Base-by-base conservation (phyloP, 2,888 invertebrate genomes). In the Trichacis sp. region DNA sequence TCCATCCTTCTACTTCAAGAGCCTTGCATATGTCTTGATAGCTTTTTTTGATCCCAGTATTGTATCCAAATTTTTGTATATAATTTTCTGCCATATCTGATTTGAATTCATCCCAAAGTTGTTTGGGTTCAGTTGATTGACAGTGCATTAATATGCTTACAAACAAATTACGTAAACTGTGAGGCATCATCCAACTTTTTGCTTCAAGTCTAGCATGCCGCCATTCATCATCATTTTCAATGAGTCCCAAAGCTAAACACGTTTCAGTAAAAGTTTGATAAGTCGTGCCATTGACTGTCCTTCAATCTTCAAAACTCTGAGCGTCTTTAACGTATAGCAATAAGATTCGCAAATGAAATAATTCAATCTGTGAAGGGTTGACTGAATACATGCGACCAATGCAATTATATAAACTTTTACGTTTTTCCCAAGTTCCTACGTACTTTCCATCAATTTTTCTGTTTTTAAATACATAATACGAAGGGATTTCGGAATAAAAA, bases 131-230 rank as follows among this genome's bases (percentile, higher is more conserved):
- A 8, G 54, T 15, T 11, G 69, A 68, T 6, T 54, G 30, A 52
- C 71, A 71, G 48, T 70, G 76, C 20, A 70, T 64, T 45, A 74
- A 64, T 46, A 82, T 75, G 45, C 68, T 51, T 6, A 75, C 73
- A 67, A 80, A 81, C 4, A 79, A 53, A 12, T 65, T 46, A 55
- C 82, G 54, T 38, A 84, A 60, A 57, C 72, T 63, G 38, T 64
- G 33, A 47, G 57, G 48, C 57, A 63, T 57, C 53, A 57, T 57
- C 43, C 30, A 57, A 33, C 43, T 12, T 48, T 19, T 53, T 19
- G 52, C 57, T 49, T 63, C 57, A 30, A 43, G 20, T 33, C 57
- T 52, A 12, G 53, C 52, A 42, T 47, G 29, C 14, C 18, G 33
- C 57, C 53, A 63, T 46, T 68, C 67, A 50, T 60, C 53, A 43